Base-by-base conservation (phyloP, 2,888 invertebrate genomes). In the Eubasilissa splendida region DNA sequence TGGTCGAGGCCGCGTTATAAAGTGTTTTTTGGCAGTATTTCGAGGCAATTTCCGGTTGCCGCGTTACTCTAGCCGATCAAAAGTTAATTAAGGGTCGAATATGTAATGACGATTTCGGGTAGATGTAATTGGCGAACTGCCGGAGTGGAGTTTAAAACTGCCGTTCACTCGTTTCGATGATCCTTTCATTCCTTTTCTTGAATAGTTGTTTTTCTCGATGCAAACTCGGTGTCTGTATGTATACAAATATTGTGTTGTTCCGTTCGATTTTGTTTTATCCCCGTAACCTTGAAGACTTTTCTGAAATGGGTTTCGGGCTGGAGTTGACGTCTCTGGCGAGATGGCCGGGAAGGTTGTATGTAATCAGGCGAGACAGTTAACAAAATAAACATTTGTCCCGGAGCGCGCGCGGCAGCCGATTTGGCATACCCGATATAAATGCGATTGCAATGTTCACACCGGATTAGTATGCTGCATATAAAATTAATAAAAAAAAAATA, bases 41-140 rank as follows among this genome's bases (percentile, higher is more conserved):
- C 31, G 22, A 63, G 42, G 10, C 31, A 11, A 63, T 63, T 63
- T 63, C 63, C 63, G 59, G n/a, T 14, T 12, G 59, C 59, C 7
- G 59, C 12, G 5, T 33, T 33, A 33, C 63, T 31, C 42, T 33
- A 31, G 31, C 42, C 63, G 63, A 63, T 8, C 63, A 33, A 33
- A 63, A 63, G n/a, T 63, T 63, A 31, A 63, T 63, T 33, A 59
- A 59, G 33, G 63, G 33, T 33, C 63, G 63, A 12, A 63, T 63
- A 31, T 63, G 63, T 33, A 12, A 10, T 63, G 31, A 31, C 12
- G 33, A 31, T 63, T 63, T 63, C 31, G 33, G 11, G 63, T 12
- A 63, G 12, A 63, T 63, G 42, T 63, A 33, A 63, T 63, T 33
- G 42, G 63, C 33, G 33, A 63, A 12, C 12, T 63, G 11, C 63